Evolutionary conservation across 2,888 invertebrate genomes (phyloP), one percentile per base, ranked within the genome.

Genomic region (Marasmarcha lunaedactyla): DNA sequence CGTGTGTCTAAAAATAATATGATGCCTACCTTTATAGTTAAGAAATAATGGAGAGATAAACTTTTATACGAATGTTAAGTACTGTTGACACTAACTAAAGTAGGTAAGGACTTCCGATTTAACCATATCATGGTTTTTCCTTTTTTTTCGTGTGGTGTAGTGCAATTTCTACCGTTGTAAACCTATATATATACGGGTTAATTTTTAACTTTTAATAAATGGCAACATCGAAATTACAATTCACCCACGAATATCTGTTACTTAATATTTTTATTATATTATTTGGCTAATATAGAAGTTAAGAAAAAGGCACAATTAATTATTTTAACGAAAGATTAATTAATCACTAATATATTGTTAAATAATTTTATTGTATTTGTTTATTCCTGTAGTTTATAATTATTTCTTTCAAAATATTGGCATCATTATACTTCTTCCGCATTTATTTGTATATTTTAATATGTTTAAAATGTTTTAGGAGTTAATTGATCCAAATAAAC

Each of bases 31-130:
- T 77, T 78, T 74, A 78, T 77, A 78, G 77, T 77, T 81, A 83
- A 81, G 74, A 68, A 78, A 73, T 79, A 81, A 72, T 74, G 71
- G 70, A 83, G 76, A 79, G 77, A 72, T 67, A 66, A 78, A 34
- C 81, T 83, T 83, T 81, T 81, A 83, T 83, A 83, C 81, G 76
- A 79, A 71, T 71, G 81, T 83, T 81, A 76, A 77, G 78, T 72
- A 68, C 72, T 81, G 81, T 81, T 81, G 72, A 74, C 58, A 69
- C 72, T 81, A 78, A 78, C 71, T 71, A 63, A 71, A 72, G 54
- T 9, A 57, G 64, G 60, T 78, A 78, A 77, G 78, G 61, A 79
- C 73, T 78, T 79, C 77, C 71, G 68, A 69, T 59, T 54, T 67
- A 70, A 78, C 70, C 72, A 72, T 73, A 72, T 74, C 73, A 71